Conservation (phyloP, 2,113 vertebrate species). For the Takifugu flavidus region DNA sequence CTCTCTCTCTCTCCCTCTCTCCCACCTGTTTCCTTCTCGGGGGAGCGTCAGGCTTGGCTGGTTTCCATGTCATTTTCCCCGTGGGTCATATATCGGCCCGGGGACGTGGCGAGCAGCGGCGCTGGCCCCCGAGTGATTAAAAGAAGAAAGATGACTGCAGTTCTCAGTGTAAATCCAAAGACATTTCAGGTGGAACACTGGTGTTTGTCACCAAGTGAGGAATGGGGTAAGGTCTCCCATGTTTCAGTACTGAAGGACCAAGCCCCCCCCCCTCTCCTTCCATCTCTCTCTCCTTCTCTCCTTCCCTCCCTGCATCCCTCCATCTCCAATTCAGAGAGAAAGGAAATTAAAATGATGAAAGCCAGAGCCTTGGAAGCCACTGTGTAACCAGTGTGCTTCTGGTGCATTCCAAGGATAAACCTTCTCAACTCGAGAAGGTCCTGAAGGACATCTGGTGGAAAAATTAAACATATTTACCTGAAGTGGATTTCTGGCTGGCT, state of each 20-base stretch:
- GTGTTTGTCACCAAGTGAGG: constrained; percentile 70
- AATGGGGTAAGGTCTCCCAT: constrained; percentile 58
- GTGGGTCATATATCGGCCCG: constrained; percentile 65
- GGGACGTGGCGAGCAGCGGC: constrained; percentile 51
- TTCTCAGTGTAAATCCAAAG: constrained; percentile 67
- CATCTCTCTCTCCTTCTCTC: too few relatives aligned
- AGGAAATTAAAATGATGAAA: too few relatives aligned
- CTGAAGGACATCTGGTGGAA: too few relatives aligned
- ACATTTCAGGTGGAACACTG: constrained; percentile 65
- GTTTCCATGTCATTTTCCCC: constrained; percentile 73
- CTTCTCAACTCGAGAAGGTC: too few relatives aligned
- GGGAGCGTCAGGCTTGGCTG: constrained; percentile 53
- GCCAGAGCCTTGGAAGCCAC: too few relatives aligned
- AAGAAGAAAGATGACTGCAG: constrained; percentile 67
- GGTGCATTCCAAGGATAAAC: too few relatives aligned
- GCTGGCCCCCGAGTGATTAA: constrained; percentile 70
- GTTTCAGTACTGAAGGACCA: constrained; percentile 36
- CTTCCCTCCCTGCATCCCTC: too few relatives aligned
- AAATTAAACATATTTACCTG: too few relatives aligned
- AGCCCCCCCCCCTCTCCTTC: constrained; percentile 31
- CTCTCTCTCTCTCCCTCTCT: neutral
- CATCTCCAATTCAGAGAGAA: too few relatives aligned
- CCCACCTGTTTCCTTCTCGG: constrained; percentile 2
- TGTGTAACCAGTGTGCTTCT: too few relatives aligned
- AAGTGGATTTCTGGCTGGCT: too few relatives aligned